phyloP scores from a whole-genome alignment of 2,797 vertebrate genomes.

The Cryptoprocta ferox region DNA sequence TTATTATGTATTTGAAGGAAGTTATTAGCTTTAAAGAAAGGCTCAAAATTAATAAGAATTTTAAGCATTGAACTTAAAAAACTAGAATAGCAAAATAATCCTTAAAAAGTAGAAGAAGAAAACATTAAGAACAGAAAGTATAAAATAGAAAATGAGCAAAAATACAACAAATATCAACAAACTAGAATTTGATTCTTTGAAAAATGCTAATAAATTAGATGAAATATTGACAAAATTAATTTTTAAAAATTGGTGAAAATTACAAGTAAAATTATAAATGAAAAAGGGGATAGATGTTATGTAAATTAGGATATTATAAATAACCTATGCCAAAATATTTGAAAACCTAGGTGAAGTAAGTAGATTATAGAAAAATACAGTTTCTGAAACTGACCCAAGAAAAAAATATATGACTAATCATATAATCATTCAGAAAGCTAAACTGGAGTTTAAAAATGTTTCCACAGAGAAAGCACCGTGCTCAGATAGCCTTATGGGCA shows the following conservation, averaged over 20 bases:
- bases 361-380: conserved; percentile 46
- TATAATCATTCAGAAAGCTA: conserved; percentile 7
- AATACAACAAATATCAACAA: background rate
- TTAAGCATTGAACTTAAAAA: background rate
- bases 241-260: background rate
- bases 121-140: background rate
- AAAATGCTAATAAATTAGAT: conserved; percentile 38
- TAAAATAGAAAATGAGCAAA: background rate
- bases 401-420: background rate
- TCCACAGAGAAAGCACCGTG: background rate
- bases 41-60: background rate
- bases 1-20: background rate
- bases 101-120: background rate
- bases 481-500: background rate
- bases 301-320: conserved; percentile 2
- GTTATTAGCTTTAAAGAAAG: background rate
- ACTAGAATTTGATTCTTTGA: conserved; percentile 3
- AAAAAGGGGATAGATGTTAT: background rate
- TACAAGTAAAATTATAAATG: conserved; percentile 42
- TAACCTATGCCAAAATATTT: background rate
- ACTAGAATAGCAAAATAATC: background rate
- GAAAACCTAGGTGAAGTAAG: background rate
- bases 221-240: background rate
- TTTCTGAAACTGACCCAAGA: conserved; percentile 9
- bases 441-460: background rate